phyloP scores from a whole-genome alignment of 2,888 invertebrate species.

The Onthophagus sagittarius region DNA sequence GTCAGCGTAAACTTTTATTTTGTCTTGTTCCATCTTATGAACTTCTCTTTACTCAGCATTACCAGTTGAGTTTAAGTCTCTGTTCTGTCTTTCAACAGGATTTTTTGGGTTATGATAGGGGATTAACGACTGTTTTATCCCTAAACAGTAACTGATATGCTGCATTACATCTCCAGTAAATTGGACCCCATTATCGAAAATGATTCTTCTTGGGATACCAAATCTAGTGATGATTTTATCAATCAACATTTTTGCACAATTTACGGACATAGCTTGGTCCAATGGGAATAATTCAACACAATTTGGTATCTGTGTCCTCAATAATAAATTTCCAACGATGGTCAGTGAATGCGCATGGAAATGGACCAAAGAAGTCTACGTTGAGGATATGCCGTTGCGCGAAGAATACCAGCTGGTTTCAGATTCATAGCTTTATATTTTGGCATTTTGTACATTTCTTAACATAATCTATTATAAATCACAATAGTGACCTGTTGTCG shows the following conservation, averaged over 20 bases:
- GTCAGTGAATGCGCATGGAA: slow-evolving; percentile 9
- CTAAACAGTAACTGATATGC: slow-evolving; percentile 33
- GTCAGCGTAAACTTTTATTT: too few relatives aligned
- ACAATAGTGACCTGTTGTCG: too few relatives aligned
- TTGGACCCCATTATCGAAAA: slow-evolving; percentile 8
- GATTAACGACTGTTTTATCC: slow-evolving; percentile 33
- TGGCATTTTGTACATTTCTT: too few relatives aligned
- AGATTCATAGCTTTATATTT: too few relatives aligned
- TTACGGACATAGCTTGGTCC: slow-evolving; percentile 27
- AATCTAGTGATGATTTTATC: background rate
- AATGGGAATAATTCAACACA: slow-evolving; percentile 36
- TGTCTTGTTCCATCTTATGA: too few relatives aligned
- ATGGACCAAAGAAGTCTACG: slow-evolving; percentile 18
- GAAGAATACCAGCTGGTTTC: too few relatives aligned
- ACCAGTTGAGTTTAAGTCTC: slow-evolving; percentile 38
- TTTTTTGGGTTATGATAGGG: slow-evolving; percentile 36
- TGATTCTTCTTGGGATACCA: slow-evolving; percentile 1
- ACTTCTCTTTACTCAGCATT: too few relatives aligned
- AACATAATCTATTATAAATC: too few relatives aligned
- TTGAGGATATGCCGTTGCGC: too few relatives aligned
- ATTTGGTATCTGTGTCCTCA: slow-evolving; percentile 28
- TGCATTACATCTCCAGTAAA: slow-evolving; percentile 39
- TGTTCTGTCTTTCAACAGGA: slow-evolving; percentile 37
- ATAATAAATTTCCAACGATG: slow-evolving; percentile 31
- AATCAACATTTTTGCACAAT: slow-evolving; percentile 16